These are phyloP conservation scores for Dasypolia templi DNA, from an alignment of 2,888 invertebrate genomes.

Conservation along the genomic window DNA sequence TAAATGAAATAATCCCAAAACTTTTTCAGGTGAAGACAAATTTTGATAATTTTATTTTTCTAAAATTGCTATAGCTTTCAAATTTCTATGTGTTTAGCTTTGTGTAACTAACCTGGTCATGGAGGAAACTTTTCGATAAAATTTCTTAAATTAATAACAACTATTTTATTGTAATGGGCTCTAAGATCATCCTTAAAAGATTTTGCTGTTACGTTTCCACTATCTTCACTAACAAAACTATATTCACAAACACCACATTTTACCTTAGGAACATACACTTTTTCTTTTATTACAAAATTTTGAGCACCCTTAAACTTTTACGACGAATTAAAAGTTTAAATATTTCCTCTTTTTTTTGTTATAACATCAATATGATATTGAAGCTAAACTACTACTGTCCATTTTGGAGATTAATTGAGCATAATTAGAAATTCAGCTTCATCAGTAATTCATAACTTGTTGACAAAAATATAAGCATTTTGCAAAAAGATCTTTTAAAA, in stretches of 20 bases:
- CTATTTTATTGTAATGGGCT: constrained; percentile 41
- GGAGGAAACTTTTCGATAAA: constrained; percentile 78
- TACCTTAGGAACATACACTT: not conserved
- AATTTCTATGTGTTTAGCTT: constrained; percentile 86
- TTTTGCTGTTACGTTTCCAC: not conserved
- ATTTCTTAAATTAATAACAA: constrained; percentile 26
- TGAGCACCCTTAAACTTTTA: not conserved
- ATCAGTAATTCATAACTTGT: not conserved
- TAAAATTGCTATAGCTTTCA: constrained; percentile 80
- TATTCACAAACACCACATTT: constrained; percentile 24
- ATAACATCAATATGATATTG: not conserved
- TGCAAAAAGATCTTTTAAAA: constrained; percentile 14
- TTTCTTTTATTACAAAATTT: constrained; percentile 24
- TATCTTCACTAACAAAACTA: constrained; percentile 6
- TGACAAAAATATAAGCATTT: constrained; percentile 10
- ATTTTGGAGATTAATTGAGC: not conserved
- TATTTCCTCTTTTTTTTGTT: not conserved
- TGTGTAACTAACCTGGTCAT: constrained; percentile 81
- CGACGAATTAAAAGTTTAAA: not conserved
- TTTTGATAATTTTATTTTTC: constrained; percentile 57
- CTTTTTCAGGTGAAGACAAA: constrained; percentile 86
- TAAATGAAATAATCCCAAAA: constrained; percentile 72
- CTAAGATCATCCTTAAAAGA: constrained; percentile 1
- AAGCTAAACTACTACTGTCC: not conserved
- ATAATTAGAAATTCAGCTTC: not conserved